Percentiles rank a stretch among this genome's conserved stretches.
These are phyloP conservation scores for Pyxicephalus adspersus DNA, from an alignment of 2,113 vertebrate species.

Conservation along the genomic window DNA sequence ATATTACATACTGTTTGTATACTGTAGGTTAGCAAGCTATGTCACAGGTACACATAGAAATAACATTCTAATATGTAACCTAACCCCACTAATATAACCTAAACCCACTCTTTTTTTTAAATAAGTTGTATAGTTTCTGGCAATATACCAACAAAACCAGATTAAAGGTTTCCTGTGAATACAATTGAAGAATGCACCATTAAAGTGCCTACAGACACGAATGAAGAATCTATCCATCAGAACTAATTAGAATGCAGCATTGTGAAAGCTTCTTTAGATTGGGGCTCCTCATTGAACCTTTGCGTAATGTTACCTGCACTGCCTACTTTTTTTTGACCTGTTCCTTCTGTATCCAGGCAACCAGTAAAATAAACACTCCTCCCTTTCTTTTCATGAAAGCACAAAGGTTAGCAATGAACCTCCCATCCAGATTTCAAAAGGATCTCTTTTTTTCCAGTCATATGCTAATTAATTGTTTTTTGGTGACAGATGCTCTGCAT, in stretches of 20 bases:
- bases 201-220: background rate
- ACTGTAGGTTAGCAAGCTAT: too few species aligned
- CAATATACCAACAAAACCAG: background rate
- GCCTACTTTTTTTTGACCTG: background rate
- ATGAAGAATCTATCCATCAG: background rate
- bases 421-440: constrained; percentile 34
- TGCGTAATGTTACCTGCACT: background rate
- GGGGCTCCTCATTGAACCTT: background rate
- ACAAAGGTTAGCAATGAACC: constrained; percentile 34
- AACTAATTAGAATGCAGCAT: background rate
- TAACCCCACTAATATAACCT: too few species aligned
- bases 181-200: background rate
- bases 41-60: too few species aligned
- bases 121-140: too few species aligned
- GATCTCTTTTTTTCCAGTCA: constrained; percentile 28
- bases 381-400: constrained; percentile 4
- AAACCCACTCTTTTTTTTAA: too few species aligned
- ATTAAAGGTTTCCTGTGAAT: background rate
- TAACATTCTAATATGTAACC: too few species aligned
- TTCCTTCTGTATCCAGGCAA: constrained; percentile 39
- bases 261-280: background rate
- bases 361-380: constrained; percentile 50
- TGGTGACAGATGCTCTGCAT: constrained; percentile 22
- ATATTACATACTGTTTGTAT: too few species aligned
- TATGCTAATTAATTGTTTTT: constrained; percentile 42